Base-by-base conservation (phyloP, 64 coral and sea anemone genomes). In the Anthopleura sola region DNA sequence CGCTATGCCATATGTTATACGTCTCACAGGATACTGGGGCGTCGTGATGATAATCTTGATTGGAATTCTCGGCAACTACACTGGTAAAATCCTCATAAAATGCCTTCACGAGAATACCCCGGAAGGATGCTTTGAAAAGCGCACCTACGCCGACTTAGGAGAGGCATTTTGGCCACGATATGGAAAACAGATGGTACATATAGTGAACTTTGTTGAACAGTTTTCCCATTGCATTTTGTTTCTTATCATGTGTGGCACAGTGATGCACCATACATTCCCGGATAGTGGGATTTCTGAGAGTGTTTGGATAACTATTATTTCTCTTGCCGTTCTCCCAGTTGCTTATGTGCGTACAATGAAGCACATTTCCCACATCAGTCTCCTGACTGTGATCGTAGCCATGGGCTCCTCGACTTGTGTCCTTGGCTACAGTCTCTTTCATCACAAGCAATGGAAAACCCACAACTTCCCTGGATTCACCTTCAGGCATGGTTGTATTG, bases 201-300 rank as follows among this genome's bases (percentile, higher is more conserved):
- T 97, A 49, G 91, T 89, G 19, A 97, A 97, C 68, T 97, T 97
- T 44, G 92, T 97, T 37, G 94, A 97, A 76, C 94, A 97, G 64
- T 97, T 97, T 40, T 97, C 94, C 3, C 94, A 97, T 83, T 97
- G 94, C 15, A 97, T 86, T 36, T 68, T 97, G 68, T 97, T 97
- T 68, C 83, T 97, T 37, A 97, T 97, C 20, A 97, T 97, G 94
- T 97, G 94, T 57, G 94, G 94, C 12, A 97, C 94, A 9, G 94
- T 97, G 31, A 48, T 97, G 37, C 94, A 97, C 29, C 94, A 97
- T 53, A 97, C 94, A 4, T 97, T 97, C 51, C 94, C 94, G 3
- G 88, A 92, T 66, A 97, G 94, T 77, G 91, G 91, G 2, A 89
- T 97, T 51, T 97, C 94, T 0, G 94, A 97, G 48, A 97, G 94